Evolutionary conservation across 2,113 vertebrate species (phyloP).

Genomic region (Chaetorhynchus papuensis): DNA sequence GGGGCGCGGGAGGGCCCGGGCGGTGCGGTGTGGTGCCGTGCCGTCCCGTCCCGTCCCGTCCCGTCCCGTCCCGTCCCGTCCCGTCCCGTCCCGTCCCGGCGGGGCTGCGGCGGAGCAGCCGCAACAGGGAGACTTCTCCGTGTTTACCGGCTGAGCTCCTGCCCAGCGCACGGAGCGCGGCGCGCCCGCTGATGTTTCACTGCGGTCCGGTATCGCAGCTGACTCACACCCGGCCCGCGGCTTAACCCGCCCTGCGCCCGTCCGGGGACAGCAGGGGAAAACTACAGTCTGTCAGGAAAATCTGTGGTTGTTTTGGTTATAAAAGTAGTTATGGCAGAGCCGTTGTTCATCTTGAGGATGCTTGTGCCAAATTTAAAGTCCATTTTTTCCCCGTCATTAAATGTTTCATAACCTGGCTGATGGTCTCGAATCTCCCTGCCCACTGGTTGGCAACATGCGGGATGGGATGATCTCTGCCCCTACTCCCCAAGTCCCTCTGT

Average conservation of each 20-base stretch:
- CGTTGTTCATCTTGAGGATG: neutral
- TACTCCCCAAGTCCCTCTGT: neutral
- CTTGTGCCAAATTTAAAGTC: neutral
- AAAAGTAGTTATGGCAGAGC: neutral
- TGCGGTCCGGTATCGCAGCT: neutral
- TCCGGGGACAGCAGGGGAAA: too few species aligned
- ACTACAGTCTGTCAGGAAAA: too few species aligned
- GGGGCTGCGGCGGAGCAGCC: neutral
- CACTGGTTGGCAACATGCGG: neutral
- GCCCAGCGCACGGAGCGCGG: fast-evolving
- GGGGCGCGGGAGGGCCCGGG: neutral
- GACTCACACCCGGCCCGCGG: neutral
- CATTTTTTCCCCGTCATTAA: neutral
- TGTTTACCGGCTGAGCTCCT: neutral
- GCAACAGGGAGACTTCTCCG: fast-evolving
- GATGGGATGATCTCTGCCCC: neutral
- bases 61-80: too few species aligned
- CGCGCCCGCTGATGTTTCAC: neutral
- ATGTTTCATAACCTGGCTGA: neutral
- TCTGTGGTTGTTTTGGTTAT: neutral
- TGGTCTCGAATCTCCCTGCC: neutral
- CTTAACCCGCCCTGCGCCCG: neutral
- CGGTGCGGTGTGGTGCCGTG: too few species aligned
- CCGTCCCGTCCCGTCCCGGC: too few species aligned
- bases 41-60: neutral